Conservation (phyloP, 2,113 vertebrate genomes). For the Podocnemis expansa region DNA sequence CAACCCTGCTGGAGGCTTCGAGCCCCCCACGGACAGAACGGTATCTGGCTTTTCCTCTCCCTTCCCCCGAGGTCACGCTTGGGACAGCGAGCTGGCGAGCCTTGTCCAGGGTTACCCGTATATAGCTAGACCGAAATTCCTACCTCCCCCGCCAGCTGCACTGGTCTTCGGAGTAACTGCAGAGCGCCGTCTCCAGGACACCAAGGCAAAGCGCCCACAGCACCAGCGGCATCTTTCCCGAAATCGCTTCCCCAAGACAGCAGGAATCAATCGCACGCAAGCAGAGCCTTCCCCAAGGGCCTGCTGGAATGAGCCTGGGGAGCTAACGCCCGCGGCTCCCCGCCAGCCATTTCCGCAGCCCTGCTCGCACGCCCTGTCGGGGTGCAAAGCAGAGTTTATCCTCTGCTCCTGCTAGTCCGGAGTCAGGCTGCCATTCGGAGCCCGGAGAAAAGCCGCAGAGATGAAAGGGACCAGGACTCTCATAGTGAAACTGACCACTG, state of each 20-base stretch:
- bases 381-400: background rate
- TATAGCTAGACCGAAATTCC: background rate
- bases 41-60: background rate
- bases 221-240: conserved; percentile 20
- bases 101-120: background rate
- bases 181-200: conserved; percentile 64
- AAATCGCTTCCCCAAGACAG: background rate
- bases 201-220: conserved; percentile 76
- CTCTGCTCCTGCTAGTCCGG: background rate
- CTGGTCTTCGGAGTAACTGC: conserved; percentile 81
- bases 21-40: too few relatives aligned
- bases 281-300: background rate
- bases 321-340: background rate
- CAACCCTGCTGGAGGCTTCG: background rate
- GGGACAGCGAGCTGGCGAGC: background rate
- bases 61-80: background rate
- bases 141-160: conserved; percentile 93
- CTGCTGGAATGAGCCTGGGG: background rate
- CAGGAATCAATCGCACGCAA: background rate
- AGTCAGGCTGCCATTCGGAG: background rate
- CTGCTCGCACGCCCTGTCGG: background rate
- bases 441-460: background rate
- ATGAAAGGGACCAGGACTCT: background rate
- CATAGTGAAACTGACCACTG: background rate
- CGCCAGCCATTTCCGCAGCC: background rate